Percentiles rank a stretch among this genome's conserved stretches.
Conservation (phyloP, 2,888 invertebrate genomes). For the Conistra vaccinii region DNA sequence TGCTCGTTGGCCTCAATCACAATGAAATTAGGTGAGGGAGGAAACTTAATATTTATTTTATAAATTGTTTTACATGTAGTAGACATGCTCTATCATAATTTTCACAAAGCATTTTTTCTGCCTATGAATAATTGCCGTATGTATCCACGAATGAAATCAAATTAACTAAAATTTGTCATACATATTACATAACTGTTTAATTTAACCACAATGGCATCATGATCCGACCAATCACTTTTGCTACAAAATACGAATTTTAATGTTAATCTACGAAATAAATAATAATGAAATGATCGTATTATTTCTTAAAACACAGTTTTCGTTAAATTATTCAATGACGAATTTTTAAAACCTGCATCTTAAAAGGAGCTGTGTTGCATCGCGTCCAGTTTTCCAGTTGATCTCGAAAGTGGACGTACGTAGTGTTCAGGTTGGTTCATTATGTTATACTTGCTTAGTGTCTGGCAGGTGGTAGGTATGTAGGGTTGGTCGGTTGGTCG, state of each 20-base stretch:
- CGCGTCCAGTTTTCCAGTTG: slow-evolving; percentile 58
- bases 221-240: neutral
- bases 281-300: neutral
- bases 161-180: neutral
- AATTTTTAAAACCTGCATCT: slow-evolving; percentile 18
- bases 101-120: neutral
- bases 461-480: slow-evolving; percentile 90
- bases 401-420: slow-evolving; percentile 70
- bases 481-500: slow-evolving; percentile 84
- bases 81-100: neutral
- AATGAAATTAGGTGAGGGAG: neutral
- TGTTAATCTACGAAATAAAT: neutral
- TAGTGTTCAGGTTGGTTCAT: slow-evolving; percentile 71
- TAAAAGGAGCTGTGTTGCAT: slow-evolving; percentile 23
- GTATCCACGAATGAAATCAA: neutral
- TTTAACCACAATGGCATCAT: neutral
- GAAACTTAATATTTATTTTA: neutral
- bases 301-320: neutral
- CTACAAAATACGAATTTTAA: neutral
- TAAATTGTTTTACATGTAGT: neutral
- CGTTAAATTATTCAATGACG: slow-evolving; percentile 8
- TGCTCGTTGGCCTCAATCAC: neutral
- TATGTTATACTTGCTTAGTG: slow-evolving; percentile 83
- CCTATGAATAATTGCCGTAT: neutral
- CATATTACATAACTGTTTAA: neutral